phyloP scores from a whole-genome alignment of 2,888 invertebrate species.

The Cinara cedri region DNA sequence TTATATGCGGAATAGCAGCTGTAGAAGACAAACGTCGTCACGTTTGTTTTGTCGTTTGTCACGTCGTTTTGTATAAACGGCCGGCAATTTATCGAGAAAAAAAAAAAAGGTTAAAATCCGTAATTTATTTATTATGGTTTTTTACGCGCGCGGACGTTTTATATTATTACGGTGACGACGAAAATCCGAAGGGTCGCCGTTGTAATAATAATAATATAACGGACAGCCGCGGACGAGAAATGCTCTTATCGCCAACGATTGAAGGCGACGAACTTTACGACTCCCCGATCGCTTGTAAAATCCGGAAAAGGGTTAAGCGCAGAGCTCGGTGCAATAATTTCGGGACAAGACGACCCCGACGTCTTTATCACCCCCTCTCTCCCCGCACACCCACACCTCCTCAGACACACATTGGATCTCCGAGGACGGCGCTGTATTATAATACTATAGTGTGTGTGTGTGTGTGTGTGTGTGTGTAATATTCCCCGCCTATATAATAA shows the following conservation, averaged over 20 bases:
- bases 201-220: too few relatives aligned
- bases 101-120: neutral
- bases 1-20: too few relatives aligned
- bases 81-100: constrained; percentile 30
- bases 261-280: constrained; percentile 52
- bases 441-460: too few relatives aligned
- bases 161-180: constrained; percentile 36
- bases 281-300: constrained; percentile 57
- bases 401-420: neutral
- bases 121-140: neutral
- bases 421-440: constrained; percentile 15
- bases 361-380: neutral
- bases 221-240: constrained; percentile 25
- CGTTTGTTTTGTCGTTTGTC: too few relatives aligned
- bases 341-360: constrained; percentile 36
- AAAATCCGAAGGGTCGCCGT: neutral
- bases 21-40: too few relatives aligned
- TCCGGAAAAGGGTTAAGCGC: constrained; percentile 54
- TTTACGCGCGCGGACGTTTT: constrained; percentile 14
- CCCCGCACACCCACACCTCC: neutral
- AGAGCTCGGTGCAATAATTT: constrained; percentile 54
- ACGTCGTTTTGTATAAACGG: constrained; percentile 40
- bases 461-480: too few relatives aligned
- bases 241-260: constrained; percentile 55
- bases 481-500: neutral